Base-by-base conservation (phyloP, 2,113 vertebrate species). In the Calonectris borealis region DNA sequence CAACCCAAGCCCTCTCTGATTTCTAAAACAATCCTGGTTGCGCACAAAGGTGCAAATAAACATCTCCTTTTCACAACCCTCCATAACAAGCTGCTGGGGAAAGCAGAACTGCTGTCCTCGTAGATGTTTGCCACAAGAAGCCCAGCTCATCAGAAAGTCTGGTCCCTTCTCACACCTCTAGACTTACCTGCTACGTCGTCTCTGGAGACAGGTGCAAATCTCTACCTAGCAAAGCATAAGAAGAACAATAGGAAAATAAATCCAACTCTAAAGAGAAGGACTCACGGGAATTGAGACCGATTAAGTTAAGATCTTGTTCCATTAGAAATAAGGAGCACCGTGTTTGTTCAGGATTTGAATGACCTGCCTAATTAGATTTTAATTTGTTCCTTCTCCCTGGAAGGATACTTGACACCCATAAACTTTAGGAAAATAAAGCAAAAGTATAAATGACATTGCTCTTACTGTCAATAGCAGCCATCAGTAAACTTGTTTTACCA, bases 361-460 rank as follows among this genome's bases (percentile, higher is more conserved):
- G 94, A 97, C 93, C 94, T 97, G 82, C 83, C 92, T 95, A 96
- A 97, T 96, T 96, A 96, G 90, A 93, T 90, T 96, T 96, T 97
- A 96, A 97, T 97, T 96, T 90, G 85, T 80, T 96, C 92, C 82
- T 83, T 90, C 87, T 73, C 66, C 73, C 54, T 83, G n/a, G 29
- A 82, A 31, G 44, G 92, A 80, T 90, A 97, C 72, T 92, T 88
- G 92, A 96, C 75, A 97, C 93, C 85, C 26, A 31, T 20, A 40
- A 88, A 29, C 81, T 73, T 80, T 26, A 96, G 40, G 32, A 85
- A 86, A 93, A 83, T 38, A 83, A 91, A 90, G 73, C 42, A 34
- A 38, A 87, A 62, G 25, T 62, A 48, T 69, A 68, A 85, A 54
- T 26, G 4, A 9, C 36, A 58, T 38, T 80, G 49, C 27, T 95